Conservation (phyloP, 2,888 invertebrate species). For the Metalampra italica region DNA sequence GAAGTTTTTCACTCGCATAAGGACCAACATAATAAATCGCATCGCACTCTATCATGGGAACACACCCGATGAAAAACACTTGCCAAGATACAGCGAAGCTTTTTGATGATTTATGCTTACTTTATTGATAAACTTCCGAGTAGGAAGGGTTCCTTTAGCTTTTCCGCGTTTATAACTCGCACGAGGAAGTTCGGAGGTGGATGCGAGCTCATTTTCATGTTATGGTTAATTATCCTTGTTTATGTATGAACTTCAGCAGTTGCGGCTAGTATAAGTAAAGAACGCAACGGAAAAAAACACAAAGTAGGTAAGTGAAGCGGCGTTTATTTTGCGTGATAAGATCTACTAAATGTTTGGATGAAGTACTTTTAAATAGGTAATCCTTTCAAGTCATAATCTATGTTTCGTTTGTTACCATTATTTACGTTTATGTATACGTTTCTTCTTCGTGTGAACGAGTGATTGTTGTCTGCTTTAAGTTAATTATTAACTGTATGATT, state of each 20-base stretch:
- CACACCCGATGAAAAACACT: slow-evolving; percentile 15
- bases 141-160: slow-evolving; percentile 30
- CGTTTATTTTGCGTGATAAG: no score
- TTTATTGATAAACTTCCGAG: slow-evolving; percentile 40
- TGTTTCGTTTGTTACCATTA: no score
- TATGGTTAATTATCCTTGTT: slow-evolving; percentile 52
- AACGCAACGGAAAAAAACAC: background rate
- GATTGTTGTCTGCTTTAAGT: no score
- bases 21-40: background rate
- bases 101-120: slow-evolving; percentile 31
- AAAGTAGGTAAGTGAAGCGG: background rate
- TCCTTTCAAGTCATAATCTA: no score
- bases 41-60: slow-evolving; percentile 3
- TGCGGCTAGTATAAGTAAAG: slow-evolving; percentile 16
- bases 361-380: no score
- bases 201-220: slow-evolving; percentile 42
- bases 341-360: no score
- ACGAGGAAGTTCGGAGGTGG: slow-evolving; percentile 29
- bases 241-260: slow-evolving; percentile 47
- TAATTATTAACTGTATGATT: background rate
- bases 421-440: no score
- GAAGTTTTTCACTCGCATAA: background rate
- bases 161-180: slow-evolving; percentile 18
- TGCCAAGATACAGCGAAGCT: slow-evolving; percentile 17
- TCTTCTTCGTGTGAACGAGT: no score